Evolutionary conservation across 2,113 vertebrate genomes (phyloP), one percentile per base, ranked within the genome.

Genomic region (Fregata magnificens): DNA sequence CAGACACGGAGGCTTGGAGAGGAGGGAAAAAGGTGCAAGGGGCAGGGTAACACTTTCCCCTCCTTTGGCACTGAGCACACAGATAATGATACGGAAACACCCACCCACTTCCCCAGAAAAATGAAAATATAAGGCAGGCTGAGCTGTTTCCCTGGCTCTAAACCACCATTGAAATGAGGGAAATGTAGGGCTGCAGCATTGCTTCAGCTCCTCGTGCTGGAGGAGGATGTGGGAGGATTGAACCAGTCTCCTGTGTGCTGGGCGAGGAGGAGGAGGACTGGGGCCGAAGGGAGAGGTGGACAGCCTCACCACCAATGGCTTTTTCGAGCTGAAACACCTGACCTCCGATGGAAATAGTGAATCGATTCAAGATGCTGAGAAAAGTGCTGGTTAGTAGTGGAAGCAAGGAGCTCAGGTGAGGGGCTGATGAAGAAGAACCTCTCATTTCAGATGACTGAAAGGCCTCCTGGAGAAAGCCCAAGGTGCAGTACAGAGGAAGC

Each of bases 1-100:
- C 0, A 0, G 52, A 13, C 61, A 45, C 3, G 1, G 53, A 19
- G 12, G 2, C 6, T 15, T 3, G 0, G 52, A 14, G 45, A 15
- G n/a, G 9, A 16, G 15, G 45, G n/a, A 10, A 71, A 16, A 18
- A 11, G 71, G 29, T 14, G n/a, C 0, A 2, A 66, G 40, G 13
- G 21, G 13, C 26, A 34, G 59, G 56, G 20, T 28, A 31, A 18
- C 21, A 5, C 59, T 24, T 29, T 31, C 12, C 44, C 56, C 13
- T 59, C 44, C 16, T 36, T 6, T 73, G 50, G 32, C 47, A 44
- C 11, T 6, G n/a, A 50, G 31, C 42, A 58, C 40, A 18, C 11
- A 14, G 80, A 18, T 13, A 14, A 24, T 9, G 32, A 13, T 16
- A 78, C 0, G 0, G 77, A 67, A 83, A 65, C 38, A 45, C 5